Percentiles rank a stretch among this genome's conserved stretches.
Conservation (phyloP, 92 coral and sea anemone species). For the Desmophyllum pertusum region DNA sequence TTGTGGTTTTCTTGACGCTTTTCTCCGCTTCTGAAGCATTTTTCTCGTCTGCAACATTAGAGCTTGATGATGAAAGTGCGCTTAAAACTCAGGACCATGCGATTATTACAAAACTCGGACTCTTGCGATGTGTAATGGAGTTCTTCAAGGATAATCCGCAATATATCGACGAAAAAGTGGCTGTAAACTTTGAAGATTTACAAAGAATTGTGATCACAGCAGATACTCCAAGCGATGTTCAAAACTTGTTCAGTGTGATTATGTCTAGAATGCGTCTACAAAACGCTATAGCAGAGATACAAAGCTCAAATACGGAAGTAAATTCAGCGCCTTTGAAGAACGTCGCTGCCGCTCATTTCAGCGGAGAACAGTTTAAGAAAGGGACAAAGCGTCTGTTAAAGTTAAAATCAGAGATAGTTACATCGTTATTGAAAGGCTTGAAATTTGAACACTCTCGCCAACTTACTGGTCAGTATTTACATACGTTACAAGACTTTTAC, state of each 20-base stretch:
- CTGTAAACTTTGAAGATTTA: background rate
- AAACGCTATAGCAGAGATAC: conserved; percentile 59
- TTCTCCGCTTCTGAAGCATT: conserved; percentile 24
- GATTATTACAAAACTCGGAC: conserved; percentile 34
- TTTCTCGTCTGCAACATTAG: conserved; percentile 18
- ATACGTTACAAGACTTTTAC: conserved; percentile 79
- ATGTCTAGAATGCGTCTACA: conserved; percentile 21
- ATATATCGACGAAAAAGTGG: conserved; percentile 2
- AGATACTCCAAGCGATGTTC: background rate
- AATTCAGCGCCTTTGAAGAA: conserved; percentile 30
- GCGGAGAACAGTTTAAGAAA: conserved; percentile 56
- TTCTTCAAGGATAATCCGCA: conserved; percentile 35
- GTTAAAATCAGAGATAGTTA: conserved; percentile 46
- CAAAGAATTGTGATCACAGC: conserved; percentile 8
- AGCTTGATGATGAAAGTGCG: conserved; percentile 3
- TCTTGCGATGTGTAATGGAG: conserved; percentile 19
- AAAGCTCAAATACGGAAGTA: conserved; percentile 52
- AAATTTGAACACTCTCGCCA: conserved; percentile 59
- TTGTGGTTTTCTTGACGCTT: conserved; percentile 38
- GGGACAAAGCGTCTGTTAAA: conserved; percentile 45
- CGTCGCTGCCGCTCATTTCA: conserved; percentile 62
- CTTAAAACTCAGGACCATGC: conserved; percentile 35
- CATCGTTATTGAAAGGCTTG: conserved; percentile 43
- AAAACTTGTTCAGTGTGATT: background rate
- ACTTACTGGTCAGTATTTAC: conserved; percentile 65